Evolutionary conservation across 2,113 vertebrate genomes (phyloP), one percentile per base, ranked within the genome.

Genomic region (Pseudopipra pipra): DNA sequence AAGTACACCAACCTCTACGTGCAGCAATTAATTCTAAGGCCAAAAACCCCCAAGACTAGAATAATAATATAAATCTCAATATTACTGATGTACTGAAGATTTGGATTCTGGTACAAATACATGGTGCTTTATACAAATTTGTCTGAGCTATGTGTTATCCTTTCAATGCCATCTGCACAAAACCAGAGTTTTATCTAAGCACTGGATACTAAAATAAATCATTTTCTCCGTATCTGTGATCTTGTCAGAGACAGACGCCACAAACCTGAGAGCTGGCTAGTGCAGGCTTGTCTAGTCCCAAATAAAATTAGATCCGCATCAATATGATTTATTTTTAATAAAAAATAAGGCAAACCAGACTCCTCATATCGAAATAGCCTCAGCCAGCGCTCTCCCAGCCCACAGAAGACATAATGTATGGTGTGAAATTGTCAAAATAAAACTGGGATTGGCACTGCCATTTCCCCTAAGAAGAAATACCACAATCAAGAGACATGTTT

Each of bases 241-340:
- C 90, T 74, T 68, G 76, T 44, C 8, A 3, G 90, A 97, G 92
- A 93, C 95, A 94, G 93, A 95, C 37, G 27, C 93, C 90, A 93
- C 95, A 94, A 87, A 94, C 87, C 81, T 12, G 39, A 93, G 83
- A 78, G 90, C 85, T 94, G 90, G 73, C 94, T 79, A 91, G 96
- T 87, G 83, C 92, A 87, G 90, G 84, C 96, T 94, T 93, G 96
- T 90, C 90, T 94, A 67, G 80, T 81, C 89, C 67, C 90, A 93
- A 96, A 97, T 86, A 78, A 87, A 80, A 97, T 86, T 71, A 71
- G 35, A 92, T 52, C 79, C 5, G 7, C 92, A 90, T 75, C 79
- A 81, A n/a, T 81, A 54, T 72, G 76, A 93, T 90, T 89, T 85
- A 72, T 95, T 96, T 95, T 71, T 87, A 71, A 92, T 78, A 84